Conservation (phyloP, 2,888 invertebrate genomes). For the Tetragonula carbonaria region DNA sequence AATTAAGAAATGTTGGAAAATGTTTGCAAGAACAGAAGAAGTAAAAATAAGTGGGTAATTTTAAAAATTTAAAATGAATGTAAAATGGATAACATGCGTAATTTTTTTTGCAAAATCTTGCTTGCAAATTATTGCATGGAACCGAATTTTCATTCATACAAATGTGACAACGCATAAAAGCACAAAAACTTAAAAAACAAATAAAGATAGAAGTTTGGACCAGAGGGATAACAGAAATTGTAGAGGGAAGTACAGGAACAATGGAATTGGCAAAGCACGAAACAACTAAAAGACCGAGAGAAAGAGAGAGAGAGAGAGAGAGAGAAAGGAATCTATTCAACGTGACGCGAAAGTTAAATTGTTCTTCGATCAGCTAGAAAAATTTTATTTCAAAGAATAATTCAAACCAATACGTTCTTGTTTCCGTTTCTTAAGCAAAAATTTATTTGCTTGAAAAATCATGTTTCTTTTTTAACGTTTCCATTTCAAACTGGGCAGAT, state of each 20-base stretch:
- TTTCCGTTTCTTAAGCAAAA: not conserved
- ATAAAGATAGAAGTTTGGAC: not conserved
- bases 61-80: not conserved
- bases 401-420: not conserved
- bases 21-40: not conserved
- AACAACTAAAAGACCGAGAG: conserved; percentile 29
- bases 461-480: not conserved
- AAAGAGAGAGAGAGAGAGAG: too few relatives aligned
- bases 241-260: conserved; percentile 21
- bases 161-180: conserved; percentile 19
- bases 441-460: not conserved
- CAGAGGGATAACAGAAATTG: conserved; percentile 8
- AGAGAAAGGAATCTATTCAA: not conserved
- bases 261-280: conserved; percentile 26
- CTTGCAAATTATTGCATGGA: not conserved
- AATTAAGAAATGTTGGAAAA: not conserved
- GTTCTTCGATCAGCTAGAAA: conserved; percentile 33
- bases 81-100: not conserved
- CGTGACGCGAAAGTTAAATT: conserved; percentile 33
- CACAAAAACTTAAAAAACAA: conserved; percentile 13
- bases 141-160: conserved; percentile 22
- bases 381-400: conserved; percentile 8
- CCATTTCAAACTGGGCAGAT: not conserved
- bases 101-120: not conserved
- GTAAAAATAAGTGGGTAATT: not conserved